These are phyloP conservation scores for Saguinus imperator DNA, from an alignment of 2,113 vertebrate species.

Conservation along the genomic window DNA sequence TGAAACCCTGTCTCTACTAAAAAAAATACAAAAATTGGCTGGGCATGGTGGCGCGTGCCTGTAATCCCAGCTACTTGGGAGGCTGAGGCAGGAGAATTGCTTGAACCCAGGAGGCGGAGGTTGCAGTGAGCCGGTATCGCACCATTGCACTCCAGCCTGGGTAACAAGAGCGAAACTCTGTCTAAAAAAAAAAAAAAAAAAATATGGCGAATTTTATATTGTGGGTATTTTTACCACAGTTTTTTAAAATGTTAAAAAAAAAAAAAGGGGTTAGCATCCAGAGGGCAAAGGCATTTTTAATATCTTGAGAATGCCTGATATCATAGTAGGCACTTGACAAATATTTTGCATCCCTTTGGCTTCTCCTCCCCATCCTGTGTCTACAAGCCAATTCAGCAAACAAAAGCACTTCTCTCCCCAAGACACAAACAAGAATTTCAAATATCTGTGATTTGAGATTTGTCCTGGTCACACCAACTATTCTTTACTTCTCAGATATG, in stretches of 20 bases:
- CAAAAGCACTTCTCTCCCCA: slow-evolving; percentile 53
- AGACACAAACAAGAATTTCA: slow-evolving; percentile 49
- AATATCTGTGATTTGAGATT: slow-evolving; percentile 71
- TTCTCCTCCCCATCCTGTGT: neutral
- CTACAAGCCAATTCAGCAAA: slow-evolving; percentile 46
- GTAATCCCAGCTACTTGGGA: too few species aligned
- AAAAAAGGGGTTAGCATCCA: neutral
- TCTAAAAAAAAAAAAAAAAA: too few species aligned
- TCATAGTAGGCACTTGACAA: neutral
- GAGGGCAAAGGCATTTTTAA: neutral
- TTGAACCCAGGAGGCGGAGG: too few species aligned
- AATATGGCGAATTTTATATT: neutral
- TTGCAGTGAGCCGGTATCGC: too few species aligned
- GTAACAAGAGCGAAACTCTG: too few species aligned
- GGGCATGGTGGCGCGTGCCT: too few species aligned
- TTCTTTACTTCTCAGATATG: slow-evolving; percentile 49
- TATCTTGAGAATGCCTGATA: neutral
- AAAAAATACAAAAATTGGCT: too few species aligned
- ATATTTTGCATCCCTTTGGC: slow-evolving; percentile 47
- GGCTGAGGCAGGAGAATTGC: too few species aligned
- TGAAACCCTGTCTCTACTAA: too few species aligned
- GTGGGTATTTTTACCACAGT: neutral
- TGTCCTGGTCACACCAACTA: slow-evolving; percentile 49
- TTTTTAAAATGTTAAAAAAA: neutral
- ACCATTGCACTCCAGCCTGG: too few species aligned